Evolutionary conservation across 1,140 invertebrate genomes (phyloP), one percentile per base, ranked within the genome.

Genomic region (Rhynchophorus ferrugineus): DNA sequence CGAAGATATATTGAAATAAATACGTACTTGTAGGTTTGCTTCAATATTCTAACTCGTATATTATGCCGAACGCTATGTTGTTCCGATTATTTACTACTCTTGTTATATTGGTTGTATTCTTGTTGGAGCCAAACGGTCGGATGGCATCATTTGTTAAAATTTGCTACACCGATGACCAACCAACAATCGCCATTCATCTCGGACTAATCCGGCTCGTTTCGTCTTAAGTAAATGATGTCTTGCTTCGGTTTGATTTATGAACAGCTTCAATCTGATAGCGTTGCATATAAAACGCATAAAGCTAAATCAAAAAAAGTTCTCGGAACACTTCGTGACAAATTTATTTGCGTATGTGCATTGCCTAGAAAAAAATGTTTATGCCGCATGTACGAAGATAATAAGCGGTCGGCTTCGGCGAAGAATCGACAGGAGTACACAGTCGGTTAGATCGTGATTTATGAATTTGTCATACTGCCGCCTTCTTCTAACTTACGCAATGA

Each of bases 171-270:
- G 5, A 29, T 29, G 11, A 29, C 24, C 24, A 5, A 29, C 5
- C 24, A 6, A 6, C 17, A 16, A 18, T 41, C 16, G 18, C 38
- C 9, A 52, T 52, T 52, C 44, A 39, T 52, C 49, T 52, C 21
- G 35, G 33, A 52, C 49, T 52, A 44, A 52, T 52, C 49, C 49
- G 33, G n/a, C 49, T 22, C 44, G 49, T 45, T 41, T 52, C 43
- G 29, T 44, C 43, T 52, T 52, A 52, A 52, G 49, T 52, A 54
- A 54, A 54, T 54, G 52, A 54, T 54, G 52, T 54, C 52, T 54
- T 54, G 44, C 44, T 54, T 54, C n/a, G 39, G 3, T 44, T 54
- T 54, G 44, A 54, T 54, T 48, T 54, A 54, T 35, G 52, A 42
- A 11, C 16, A 19, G 41, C 44, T 54, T n/a, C 11, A 22, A 54